Evolutionary conservation across 2,113 vertebrate species (phyloP).

Genomic region (Takifugu flavidus): DNA sequence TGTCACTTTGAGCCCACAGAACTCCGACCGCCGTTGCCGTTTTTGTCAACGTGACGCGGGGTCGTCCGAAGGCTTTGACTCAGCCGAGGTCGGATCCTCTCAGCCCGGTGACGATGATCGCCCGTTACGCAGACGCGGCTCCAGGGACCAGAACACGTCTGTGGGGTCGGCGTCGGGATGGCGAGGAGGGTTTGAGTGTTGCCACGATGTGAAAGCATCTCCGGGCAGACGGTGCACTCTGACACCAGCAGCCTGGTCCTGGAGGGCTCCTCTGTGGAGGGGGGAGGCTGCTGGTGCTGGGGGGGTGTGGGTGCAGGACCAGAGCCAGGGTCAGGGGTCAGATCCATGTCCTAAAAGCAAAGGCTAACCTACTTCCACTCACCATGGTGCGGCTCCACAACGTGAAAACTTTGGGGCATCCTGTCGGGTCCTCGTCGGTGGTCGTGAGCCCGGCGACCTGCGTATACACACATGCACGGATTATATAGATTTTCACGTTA

Average conservation of each 20-base stretch:
- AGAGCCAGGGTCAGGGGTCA: constrained; percentile 66
- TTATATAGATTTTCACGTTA: too few relatives aligned
- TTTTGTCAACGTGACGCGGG: constrained; percentile 12
- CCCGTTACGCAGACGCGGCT: background rate
- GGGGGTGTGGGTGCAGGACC: constrained; percentile 50
- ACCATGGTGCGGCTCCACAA: constrained; percentile 27
- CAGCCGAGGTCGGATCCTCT: constrained; percentile 33
- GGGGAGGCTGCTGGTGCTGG: constrained; percentile 4
- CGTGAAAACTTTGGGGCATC: constrained; percentile 52
- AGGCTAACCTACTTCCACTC: constrained; percentile 71
- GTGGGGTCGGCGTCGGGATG: constrained; percentile 9
- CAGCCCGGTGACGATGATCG: constrained; percentile 3
- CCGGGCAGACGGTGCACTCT: constrained; percentile 65
- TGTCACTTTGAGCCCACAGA: too few relatives aligned
- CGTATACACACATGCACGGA: too few relatives aligned
- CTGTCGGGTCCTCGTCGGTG: constrained; percentile 4
- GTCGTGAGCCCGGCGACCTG: background rate
- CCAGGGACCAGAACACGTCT: constrained; percentile 30
- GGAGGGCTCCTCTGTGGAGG: constrained; percentile 34
- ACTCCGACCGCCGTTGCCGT: too few relatives aligned
- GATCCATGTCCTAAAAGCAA: constrained; percentile 73
- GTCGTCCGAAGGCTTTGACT: constrained; percentile 9
- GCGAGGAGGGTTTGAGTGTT: constrained; percentile 47
- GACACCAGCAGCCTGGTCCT: constrained; percentile 60
- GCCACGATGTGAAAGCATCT: constrained; percentile 68